Base-by-base conservation (phyloP, 2,113 vertebrate species). In the Nymphicus hollandicus region DNA sequence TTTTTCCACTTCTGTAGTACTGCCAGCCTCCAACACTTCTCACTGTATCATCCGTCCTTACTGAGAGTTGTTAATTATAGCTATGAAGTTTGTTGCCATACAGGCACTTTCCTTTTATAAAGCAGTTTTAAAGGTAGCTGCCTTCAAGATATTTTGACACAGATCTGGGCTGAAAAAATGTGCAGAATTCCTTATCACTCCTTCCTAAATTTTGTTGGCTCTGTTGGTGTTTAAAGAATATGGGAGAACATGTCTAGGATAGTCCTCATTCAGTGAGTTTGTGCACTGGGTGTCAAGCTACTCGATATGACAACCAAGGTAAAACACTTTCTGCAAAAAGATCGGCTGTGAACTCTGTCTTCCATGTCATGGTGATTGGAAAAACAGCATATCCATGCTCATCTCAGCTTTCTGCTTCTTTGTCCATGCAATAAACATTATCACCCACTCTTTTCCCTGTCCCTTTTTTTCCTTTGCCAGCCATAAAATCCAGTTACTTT, bases 1-100 rank as follows among this genome's bases (percentile, higher is more conserved):
- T 96, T 97, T 97, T 96, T 97, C 96, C 93, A 95, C 69, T 96
- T 95, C 74, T 93, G 76, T 88, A 73, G 76, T 74, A 86, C 88
- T 94, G 91, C 83, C 91, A 95, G 80, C 79, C 92, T 95, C 76
- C 64, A 81, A 64, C 82, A 91, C 35, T 84, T 95, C 88, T 91
- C 82, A 56, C 43, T 88, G 68, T 88, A 86, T 81, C 93, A 94
- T 91, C 79, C 0, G 0, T 96, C 91, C 93, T 93, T 92, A 95
- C 60, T 93, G 94, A 93, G 95, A 96, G 86, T 65, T 94, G 91
- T 91, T 93, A 95, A 94, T 93, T 94, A 93, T 85, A 96, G 95
- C 82, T 86, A 83, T 11, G 2, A 86, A 84, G 91, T 56, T 88
- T 90, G 71, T 71, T 95, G 79, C 82, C 68, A 68, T 81, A 91